Conservation (phyloP, 92 coral and sea anemone genomes). For the Epizoanthus fatuus region DNA sequence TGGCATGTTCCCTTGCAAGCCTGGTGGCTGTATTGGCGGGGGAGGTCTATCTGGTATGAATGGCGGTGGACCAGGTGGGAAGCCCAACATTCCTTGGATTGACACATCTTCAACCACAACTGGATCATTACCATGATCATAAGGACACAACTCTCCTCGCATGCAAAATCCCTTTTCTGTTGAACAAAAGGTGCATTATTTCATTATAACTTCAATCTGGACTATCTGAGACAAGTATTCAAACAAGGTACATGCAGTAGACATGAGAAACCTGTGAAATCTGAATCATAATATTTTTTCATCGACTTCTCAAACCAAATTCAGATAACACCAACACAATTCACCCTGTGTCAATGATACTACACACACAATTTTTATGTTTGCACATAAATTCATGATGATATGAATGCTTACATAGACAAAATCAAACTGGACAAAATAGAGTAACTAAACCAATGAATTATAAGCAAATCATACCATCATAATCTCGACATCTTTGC, state of each 20-base stretch:
- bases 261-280: background rate
- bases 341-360: too few species aligned
- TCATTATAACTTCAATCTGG: background rate
- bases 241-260: background rate
- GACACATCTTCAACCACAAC: slow-evolving; percentile 93
- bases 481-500: slow-evolving; percentile 97
- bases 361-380: too few species aligned
- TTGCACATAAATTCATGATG: too few species aligned
- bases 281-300: background rate
- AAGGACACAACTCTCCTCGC: slow-evolving; percentile 97
- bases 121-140: slow-evolving; percentile 99
- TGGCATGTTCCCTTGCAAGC: slow-evolving; percentile 70
- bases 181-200: slow-evolving; percentile 2
- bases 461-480: slow-evolving; percentile 68
- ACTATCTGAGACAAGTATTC: background rate
- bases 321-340: too few species aligned
- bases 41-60: slow-evolving; percentile 90
- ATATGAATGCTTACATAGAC: background rate
- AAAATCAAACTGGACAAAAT: background rate
- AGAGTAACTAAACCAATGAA: too few species aligned
- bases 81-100: slow-evolving; percentile 90
- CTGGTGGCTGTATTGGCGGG: slow-evolving; percentile 65
- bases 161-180: slow-evolving; percentile 98
- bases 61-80: slow-evolving; percentile 80
- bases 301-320: too few species aligned